A percentile compares a stretch with the other conserved stretches of the same genome.
Evolutionary conservation across 1,140 invertebrate genomes (phyloP).

Genomic region (Zaprionus inermis): DNA sequence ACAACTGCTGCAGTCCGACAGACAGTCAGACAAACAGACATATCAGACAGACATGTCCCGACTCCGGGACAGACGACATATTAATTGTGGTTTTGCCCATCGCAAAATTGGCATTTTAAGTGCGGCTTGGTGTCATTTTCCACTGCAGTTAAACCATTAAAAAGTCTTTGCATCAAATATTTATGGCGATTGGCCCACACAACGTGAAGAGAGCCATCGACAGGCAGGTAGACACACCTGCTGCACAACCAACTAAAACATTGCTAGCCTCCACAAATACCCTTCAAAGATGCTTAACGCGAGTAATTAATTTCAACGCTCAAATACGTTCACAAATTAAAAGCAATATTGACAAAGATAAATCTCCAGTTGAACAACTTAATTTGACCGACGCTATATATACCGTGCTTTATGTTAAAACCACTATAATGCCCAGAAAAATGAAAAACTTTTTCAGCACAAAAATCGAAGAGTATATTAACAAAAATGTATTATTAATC

Average conservation of each 20-base stretch:
- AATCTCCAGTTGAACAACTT: too few relatives aligned
- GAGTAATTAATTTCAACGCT: background rate
- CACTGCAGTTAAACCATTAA: slow-evolving; percentile 68
- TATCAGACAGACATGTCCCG: background rate
- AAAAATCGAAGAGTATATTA: too few relatives aligned
- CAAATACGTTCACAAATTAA: background rate
- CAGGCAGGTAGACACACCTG: slow-evolving; percentile 25
- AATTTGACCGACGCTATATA: background rate
- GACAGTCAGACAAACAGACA: background rate
- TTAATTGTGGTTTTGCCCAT: slow-evolving; percentile 79
- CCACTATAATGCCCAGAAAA: background rate
- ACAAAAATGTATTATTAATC: too few relatives aligned
- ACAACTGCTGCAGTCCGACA: slow-evolving; percentile 11
- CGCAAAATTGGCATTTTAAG: slow-evolving; percentile 80
- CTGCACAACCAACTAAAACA: slow-evolving; percentile 23
- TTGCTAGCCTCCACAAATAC: background rate
- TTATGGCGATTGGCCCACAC: slow-evolving; percentile 65
- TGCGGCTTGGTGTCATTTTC: slow-evolving; percentile 76
- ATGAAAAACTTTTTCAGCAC: too few relatives aligned
- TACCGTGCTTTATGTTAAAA: background rate
- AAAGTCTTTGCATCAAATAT: slow-evolving; percentile 74
- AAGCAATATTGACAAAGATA: too few relatives aligned
- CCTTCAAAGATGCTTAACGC: background rate
- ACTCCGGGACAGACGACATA: slow-evolving; percentile 52
- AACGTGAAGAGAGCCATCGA: slow-evolving; percentile 24